A percentile compares a stretch with the other conserved stretches of the same genome.
Evolutionary conservation across 2,888 invertebrate genomes (phyloP).

Genomic region (Coecobrya sp.): DNA sequence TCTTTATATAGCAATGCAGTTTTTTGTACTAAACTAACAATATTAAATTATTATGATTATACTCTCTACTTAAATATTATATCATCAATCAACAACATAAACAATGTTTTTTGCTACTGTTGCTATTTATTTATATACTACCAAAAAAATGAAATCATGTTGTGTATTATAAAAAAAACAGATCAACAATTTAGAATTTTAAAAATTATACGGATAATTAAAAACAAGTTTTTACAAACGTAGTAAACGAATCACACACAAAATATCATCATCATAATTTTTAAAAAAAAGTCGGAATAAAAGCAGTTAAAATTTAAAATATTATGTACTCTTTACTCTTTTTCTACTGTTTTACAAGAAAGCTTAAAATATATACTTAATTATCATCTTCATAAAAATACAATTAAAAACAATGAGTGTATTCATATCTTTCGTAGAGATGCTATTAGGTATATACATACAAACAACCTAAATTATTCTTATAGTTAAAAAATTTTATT

Average conservation of each 20-base stretch:
- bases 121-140: conserved; percentile 2
- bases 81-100: not conserved
- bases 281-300: not conserved
- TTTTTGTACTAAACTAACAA: conserved; percentile 24
- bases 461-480: too few species aligned
- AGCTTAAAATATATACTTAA: too few species aligned
- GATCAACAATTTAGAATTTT: too few species aligned
- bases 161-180: not conserved
- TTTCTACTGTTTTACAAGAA: conserved; percentile 8
- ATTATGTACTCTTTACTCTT: not conserved
- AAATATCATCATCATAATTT: not conserved
- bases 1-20: conserved; percentile 3
- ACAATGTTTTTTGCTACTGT: conserved; percentile 5
- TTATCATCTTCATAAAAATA: not conserved
- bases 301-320: conserved; percentile 1
- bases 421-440: conserved; percentile 27
- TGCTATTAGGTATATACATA: not conserved
- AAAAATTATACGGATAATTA: too few species aligned
- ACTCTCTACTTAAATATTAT: not conserved
- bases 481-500: too few species aligned
- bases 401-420: not conserved
- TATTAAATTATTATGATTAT: not conserved
- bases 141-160: not conserved
- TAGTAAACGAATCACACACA: not conserved
- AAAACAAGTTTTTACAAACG: not conserved